These are phyloP conservation scores for Chrysolina haemoptera DNA, from an alignment of 2,888 invertebrate species.

Conservation along the genomic window DNA sequence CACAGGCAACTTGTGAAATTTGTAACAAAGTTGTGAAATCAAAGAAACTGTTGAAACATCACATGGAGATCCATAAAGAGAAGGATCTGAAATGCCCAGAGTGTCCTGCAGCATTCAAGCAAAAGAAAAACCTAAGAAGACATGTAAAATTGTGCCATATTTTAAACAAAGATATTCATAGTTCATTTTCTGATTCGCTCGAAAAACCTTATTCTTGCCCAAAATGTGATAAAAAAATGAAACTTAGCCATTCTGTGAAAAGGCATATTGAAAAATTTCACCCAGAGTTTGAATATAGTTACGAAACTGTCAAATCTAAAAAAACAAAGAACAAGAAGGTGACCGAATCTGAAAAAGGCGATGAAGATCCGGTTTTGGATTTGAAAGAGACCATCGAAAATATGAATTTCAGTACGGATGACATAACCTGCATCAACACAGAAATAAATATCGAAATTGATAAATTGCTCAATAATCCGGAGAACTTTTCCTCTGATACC, in stretches of 20 bases:
- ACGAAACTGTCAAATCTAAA: constrained; percentile 29
- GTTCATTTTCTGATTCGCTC: neutral
- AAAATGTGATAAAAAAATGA: constrained; percentile 63
- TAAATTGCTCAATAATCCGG: constrained; percentile 54
- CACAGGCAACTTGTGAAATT: constrained; percentile 52
- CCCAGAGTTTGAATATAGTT: constrained; percentile 42
- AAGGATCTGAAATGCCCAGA: constrained; percentile 55
- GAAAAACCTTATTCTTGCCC: constrained; percentile 57
- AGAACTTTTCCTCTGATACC: constrained; percentile 54
- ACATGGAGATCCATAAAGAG: constrained; percentile 53
- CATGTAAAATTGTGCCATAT: constrained; percentile 51
- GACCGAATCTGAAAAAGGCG: constrained; percentile 38
- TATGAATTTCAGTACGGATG: constrained; percentile 60
- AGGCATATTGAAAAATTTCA: constrained; percentile 65
- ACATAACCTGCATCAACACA: constrained; percentile 40
- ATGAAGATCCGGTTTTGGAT: constrained; percentile 50
- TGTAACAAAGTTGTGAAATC: constrained; percentile 55
- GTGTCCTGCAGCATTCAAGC: constrained; percentile 53
- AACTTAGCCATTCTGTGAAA: constrained; percentile 63
- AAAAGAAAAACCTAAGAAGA: constrained; percentile 50
- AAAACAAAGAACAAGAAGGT: constrained; percentile 25
- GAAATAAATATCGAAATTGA: constrained; percentile 52
- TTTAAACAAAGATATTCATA: constrained; percentile 28
- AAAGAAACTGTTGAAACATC: constrained; percentile 51
- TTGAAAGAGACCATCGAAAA: constrained; percentile 57